Evolutionary conservation across 30 jellyfish, hydroid and myxozoan species (phyloP), one percentile per base, ranked within the genome.

Genomic region (Clytia hemisphaerica): DNA sequence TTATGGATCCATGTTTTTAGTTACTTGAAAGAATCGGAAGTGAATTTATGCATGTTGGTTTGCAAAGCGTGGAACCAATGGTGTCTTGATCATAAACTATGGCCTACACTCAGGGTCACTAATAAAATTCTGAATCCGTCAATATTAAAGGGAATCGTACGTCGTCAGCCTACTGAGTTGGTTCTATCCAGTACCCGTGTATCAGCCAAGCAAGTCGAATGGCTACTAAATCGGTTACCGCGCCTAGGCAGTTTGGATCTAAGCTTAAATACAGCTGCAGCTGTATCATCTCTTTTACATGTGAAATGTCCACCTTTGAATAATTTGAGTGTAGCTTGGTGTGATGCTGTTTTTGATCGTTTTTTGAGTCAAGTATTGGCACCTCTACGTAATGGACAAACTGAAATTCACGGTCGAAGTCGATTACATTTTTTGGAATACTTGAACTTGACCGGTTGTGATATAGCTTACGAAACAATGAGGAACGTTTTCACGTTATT

Each of bases 11-110:
- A 80, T 15, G 60, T 88, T 18, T 88, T 79, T 71, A 35, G 75
- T 14, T 68, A 35, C 58, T 70, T 88, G 80, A 60, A 82, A 9
- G 80, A 66, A 30, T 15, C 69, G 4, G 95, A 75, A 16, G 69
- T 73, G 4, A 45, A 60, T 50, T 9, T 67, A 30, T 88, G 97
- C 77, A 88, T 88, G 97, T 77, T 87, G n/a, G 97, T 80, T 9
- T 88, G 94, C 58, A 93, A 86, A 54, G 58, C 84, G 51, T 88
- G 97, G 97, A 88, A 88, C 76, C 88, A 77, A 29, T 88, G 97
- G 97, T 76, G 72, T 24, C 29, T 88, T 49, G 63, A 53, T 48
- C 61, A 48, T 26, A 62, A 45, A 1, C 71, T 79, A 34, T 88
- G 97, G 97, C 16, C 42, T 21, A 48, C 37, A 28, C 44, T 88